Evolutionary conservation across 2,888 invertebrate species (phyloP), one percentile per base, ranked within the genome.

Genomic region (Noctua pronuba): DNA sequence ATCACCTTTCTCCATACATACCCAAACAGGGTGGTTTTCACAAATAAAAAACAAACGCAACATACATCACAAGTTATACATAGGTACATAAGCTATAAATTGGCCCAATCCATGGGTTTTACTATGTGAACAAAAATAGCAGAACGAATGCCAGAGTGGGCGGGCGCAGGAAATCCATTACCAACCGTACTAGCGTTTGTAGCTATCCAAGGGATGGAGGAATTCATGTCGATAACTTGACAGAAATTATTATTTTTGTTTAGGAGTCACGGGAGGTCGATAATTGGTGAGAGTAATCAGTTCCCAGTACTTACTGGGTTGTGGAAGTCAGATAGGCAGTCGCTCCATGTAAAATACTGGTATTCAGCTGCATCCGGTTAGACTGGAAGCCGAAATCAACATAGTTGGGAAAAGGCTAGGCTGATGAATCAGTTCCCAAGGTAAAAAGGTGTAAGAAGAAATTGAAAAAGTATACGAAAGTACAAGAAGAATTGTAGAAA

Each of bases 81-180:
- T 80, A 65, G 41, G 41, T 41, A 86, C 70, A 77, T 83, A 82
- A 62, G 83, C 86, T 84, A 90, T 91, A 91, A 91, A 91, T 91
- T 89, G 90, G 82, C 72, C 80, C 88, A 88, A 91, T 89, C 91
- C 90, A 89, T 86, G 88, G 85, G 86, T 89, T 88, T 89, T 90
- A 89, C 89, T 88, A 89, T 89, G 87, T 87, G 88, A 88, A 89
- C 90, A 90, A 92, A 92, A 94, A 93, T 93, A 92, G 89, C 91
- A 89, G 91, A 90, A 90, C 90, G 91, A 89, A 88, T 88, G 86
- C 85, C 84, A 73, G 82, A 87, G 91, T 90, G 90, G 92, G 92
- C 88, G 92, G 92, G 89, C 88, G 87, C 90, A 92, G 94, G 94
- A 92, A 93, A 93, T 93, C 93, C 94, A 94, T 94, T 94, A 94